These are phyloP conservation scores for Sebastes trivittatus DNA, from an alignment of 2,797 vertebrate genomes.

Conservation along the genomic window DNA sequence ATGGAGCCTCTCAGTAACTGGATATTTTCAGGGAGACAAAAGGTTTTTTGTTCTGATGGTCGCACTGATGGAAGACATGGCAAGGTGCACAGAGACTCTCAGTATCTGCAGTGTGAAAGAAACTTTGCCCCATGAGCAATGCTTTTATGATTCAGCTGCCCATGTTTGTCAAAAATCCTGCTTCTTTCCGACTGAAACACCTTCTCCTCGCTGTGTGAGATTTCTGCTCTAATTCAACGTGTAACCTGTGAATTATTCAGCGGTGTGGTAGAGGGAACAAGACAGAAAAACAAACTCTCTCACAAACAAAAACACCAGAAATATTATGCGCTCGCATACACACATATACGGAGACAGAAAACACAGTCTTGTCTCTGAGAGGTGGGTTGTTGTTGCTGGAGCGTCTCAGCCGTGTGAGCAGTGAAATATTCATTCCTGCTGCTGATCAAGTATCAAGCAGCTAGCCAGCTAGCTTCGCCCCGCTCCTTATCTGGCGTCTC, in stretches of 20 bases:
- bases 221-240: conserved; percentile 34
- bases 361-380: not conserved
- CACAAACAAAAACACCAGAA: conserved; percentile 1
- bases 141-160: conserved; percentile 3
- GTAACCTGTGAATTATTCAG: conserved; percentile 67
- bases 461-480: conserved; percentile 30
- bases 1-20: conserved; percentile 12
- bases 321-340: not conserved
- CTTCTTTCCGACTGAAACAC: conserved; percentile 24
- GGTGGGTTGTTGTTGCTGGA: conserved; percentile 17
- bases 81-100: not conserved
- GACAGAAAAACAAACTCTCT: not conserved
- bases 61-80: not conserved
- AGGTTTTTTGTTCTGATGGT: conserved; percentile 3
- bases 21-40: conserved; percentile 11
- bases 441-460: conserved; percentile 70
- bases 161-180: conserved; percentile 26
- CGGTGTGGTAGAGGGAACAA: not conserved
- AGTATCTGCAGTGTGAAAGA: not conserved
- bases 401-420: conserved; percentile 46
- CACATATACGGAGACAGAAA: not conserved
- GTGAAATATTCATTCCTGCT: conserved; percentile 79
- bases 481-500: conserved; percentile 27
- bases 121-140: not conserved
- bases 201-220: conserved; percentile 23